These are phyloP conservation scores for Pelecanoides urinatrix DNA, from an alignment of 2,113 vertebrate species.

Conservation along the genomic window DNA sequence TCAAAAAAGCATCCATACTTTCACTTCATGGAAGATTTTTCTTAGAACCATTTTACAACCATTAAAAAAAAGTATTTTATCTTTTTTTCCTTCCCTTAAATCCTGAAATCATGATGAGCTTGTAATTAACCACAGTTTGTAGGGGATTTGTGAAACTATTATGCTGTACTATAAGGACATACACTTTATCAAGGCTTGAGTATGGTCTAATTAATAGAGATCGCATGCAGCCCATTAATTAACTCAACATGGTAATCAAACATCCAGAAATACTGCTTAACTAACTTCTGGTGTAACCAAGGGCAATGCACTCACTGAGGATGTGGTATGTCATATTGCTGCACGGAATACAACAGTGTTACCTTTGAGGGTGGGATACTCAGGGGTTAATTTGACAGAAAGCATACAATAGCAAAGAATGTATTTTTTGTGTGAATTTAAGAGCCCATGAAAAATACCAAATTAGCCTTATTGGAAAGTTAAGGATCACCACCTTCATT, in stretches of 20 bases:
- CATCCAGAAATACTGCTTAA: not conserved
- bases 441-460: not conserved
- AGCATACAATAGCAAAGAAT: not conserved
- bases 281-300: not conserved
- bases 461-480: not conserved
- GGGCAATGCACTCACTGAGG: not conserved
- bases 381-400: not conserved
- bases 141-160: conserved; percentile 23
- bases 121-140: conserved; percentile 48
- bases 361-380: not conserved
- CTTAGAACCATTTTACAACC: not conserved
- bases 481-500: not conserved
- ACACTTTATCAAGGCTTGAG: conserved; percentile 45
- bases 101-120: not conserved
- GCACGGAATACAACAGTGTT: not conserved
- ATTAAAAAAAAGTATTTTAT: not conserved
- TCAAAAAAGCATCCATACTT: not conserved
- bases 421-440: not conserved
- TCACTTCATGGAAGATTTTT: not conserved
- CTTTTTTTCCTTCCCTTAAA: not conserved
- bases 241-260: conserved; percentile 49
- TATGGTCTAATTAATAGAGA: conserved; percentile 49
- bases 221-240: conserved; percentile 50
- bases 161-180: not conserved
- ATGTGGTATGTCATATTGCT: not conserved